Base-by-base conservation (phyloP, 2,797 vertebrate genomes). In the Bovichtus diacanthus region DNA sequence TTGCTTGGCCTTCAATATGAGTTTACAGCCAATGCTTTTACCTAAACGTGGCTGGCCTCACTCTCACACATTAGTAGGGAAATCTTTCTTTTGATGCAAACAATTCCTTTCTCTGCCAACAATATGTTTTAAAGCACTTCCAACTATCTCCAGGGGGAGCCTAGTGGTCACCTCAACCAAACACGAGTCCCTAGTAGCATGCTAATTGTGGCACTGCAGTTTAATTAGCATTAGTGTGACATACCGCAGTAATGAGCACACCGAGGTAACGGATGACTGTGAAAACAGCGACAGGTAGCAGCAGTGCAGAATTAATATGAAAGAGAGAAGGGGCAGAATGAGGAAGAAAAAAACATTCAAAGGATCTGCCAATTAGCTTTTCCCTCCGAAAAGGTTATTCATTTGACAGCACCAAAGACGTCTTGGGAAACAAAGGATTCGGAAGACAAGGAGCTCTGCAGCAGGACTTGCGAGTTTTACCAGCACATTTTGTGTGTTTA, bases 341-440 rank as follows among this genome's bases (percentile, higher is more conserved):
- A 27, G 44, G 63, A 11, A 74, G 43, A 85, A 51, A 81, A 43
- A 84, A 69, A 15, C 56, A 68, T 82, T 81, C 75, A 78, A 70
- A 61, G 75, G 58, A 88, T 89, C 80, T 90, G 83, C 85, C 88
- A 93, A 91, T 92, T 91, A 90, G 82, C 81, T 83, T 77, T 76
- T 86, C 70, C 54, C 65, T 78, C 60, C 50, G 79, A 89, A 92
- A 93, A 93, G 90, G 90, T 93, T 90, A 85, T 76, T 84, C 66
- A 16, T 90, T 84, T 90, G 88, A 91, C 86, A 88, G 83, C 80
- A 66, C 46, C 63, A 68, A 51, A 72, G 51, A 85, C 53, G 73
- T 80, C 80, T 69, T 43, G 34, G 50, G 85, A 90, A 90, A 88
- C 74, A 90, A 83, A 90, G 39, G 60, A 51, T 80, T 80, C 50